Base-by-base conservation (phyloP, 2,113 vertebrate species). In the Tylochromis polylepis region DNA sequence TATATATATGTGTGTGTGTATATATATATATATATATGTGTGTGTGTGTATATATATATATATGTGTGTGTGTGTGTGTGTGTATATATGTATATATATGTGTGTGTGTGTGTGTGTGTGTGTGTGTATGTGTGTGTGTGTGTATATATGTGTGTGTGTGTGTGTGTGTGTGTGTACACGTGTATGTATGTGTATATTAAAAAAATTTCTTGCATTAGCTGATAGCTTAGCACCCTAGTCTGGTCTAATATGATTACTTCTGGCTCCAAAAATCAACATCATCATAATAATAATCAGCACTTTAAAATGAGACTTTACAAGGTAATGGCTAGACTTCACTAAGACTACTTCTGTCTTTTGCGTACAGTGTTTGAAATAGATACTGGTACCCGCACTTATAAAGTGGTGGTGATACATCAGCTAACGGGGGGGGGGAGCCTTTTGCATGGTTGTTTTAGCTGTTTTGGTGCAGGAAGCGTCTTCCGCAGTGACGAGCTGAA, bases 231-330 rank as follows among this genome's bases (percentile, higher is more conserved):
- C 41, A 1, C 1, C 38, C 1, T 18, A 49, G 22, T 29, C 67
- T 75, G 27, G 22, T 75, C 2, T 27, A 0, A 29, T 18, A 72
- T 27, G 22, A 72, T 46, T 27, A 11, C 67, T 75, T 49, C 15
- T 51, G 6, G 15, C 46, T 51, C 46, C 15, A 0, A 51, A 51
- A 51, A 51, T 3, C 43, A 75, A 20, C 43, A 51, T 53, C 8
- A n/a, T n/a, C 2, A 4, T 77, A 31, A 51, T 8, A 36, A 38
- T 0, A 51, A 51, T 31, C 43, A 31, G 2, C 9, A 18, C 41
- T 75, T 75, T 18, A 0, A 75, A 75, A 75, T 29, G 1, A 5
- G 43, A 75, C 24, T 49, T 51, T 2, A 51, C 43, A 1, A 49
- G 0, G 2, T 11, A 18, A 16, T 29, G 8, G 41, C 0, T 18